These are phyloP conservation scores for Myocastor coypus DNA, from an alignment of 2,113 vertebrate species.

Conservation along the genomic window DNA sequence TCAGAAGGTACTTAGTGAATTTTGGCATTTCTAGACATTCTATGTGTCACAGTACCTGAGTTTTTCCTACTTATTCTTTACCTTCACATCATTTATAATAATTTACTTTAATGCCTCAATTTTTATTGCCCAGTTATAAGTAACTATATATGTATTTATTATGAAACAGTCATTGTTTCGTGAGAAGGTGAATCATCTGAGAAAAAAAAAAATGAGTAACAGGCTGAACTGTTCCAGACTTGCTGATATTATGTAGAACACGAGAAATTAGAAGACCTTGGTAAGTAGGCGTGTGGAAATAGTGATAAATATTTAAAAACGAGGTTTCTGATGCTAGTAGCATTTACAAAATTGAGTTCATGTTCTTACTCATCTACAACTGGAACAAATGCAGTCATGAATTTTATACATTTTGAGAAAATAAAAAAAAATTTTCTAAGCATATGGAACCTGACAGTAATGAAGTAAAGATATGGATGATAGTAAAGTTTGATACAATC, in stretches of 20 bases:
- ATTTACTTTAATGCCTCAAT: neutral
- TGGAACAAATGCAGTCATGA: neutral
- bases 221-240: neutral
- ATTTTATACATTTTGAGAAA: slow-evolving; percentile 18
- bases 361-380: neutral
- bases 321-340: neutral
- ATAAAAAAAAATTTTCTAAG: slow-evolving; percentile 3
- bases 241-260: neutral
- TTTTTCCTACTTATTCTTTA: neutral
- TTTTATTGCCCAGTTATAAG: neutral
- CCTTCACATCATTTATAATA: neutral
- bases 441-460: neutral
- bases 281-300: neutral
- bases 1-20: neutral
- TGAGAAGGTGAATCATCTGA: neutral
- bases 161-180: neutral
- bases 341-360: neutral
- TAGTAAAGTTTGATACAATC: neutral
- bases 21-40: neutral
- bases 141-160: neutral
- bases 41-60: neutral
- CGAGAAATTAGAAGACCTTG: neutral
- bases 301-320: neutral
- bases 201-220: slow-evolving; percentile 4
- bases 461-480: neutral